Conservation (phyloP, 2,797 vertebrate genomes). For the Anas capensis region DNA sequence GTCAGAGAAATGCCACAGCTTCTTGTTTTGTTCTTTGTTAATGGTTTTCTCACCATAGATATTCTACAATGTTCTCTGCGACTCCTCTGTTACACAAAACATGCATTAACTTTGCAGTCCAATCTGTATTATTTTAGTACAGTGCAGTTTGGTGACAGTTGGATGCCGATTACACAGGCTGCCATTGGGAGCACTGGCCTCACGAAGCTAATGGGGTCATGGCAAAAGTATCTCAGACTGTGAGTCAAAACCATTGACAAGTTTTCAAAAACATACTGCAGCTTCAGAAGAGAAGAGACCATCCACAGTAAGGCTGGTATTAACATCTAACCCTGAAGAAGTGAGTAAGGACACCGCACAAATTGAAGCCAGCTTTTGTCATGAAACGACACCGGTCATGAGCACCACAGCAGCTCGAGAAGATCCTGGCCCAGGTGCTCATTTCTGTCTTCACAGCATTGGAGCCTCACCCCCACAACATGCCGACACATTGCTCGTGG, state of each 20-base stretch:
- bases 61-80: neutral
- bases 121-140: neutral
- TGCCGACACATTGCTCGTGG: conserved; percentile 26
- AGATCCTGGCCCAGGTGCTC: conserved; percentile 25
- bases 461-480: neutral
- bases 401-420: neutral
- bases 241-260: neutral
- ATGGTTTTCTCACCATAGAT: neutral
- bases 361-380: neutral
- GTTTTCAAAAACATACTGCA: neutral
- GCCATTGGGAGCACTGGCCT: neutral
- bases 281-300: neutral
- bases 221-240: neutral
- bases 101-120: neutral
- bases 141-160: neutral
- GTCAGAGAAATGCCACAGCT: neutral
- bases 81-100: neutral
- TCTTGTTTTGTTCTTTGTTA: neutral
- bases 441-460: neutral
- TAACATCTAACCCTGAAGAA: neutral
- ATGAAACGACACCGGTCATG: fast-evolving
- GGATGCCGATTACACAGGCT: neutral
- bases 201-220: fast-evolving
- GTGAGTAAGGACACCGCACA: neutral
- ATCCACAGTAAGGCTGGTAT: neutral